phyloP scores from a whole-genome alignment of 92 coral and sea anemone genomes.

The Phenganax stokvisi region DNA sequence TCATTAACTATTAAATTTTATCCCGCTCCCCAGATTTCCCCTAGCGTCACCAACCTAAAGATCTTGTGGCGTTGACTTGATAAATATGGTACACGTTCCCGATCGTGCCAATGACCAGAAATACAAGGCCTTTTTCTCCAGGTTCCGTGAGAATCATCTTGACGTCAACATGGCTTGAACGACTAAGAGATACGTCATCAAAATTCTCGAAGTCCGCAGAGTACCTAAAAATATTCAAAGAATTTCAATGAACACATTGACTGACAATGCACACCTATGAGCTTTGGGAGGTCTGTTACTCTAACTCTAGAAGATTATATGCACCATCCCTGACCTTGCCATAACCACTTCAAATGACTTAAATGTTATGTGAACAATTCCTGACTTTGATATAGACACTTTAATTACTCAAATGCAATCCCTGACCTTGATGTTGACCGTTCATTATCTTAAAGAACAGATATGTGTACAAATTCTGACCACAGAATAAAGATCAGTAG shows the following conservation, averaged over 20 bases:
- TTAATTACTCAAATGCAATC: too few species aligned
- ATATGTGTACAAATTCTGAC: too few species aligned
- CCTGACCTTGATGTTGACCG: too few species aligned
- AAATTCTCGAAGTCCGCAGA: constrained; percentile 52
- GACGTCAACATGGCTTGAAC: constrained; percentile 27
- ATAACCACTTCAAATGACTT: too few species aligned
- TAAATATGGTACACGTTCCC: neutral
- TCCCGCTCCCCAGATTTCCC: too few species aligned
- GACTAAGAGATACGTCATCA: neutral
- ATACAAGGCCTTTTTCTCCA: constrained; percentile 53
- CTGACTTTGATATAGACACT: too few species aligned
- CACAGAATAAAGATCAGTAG: neutral
- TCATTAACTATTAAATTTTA: too few species aligned
- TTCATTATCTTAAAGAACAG: too few species aligned
- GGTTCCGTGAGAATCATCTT: constrained; percentile 62
- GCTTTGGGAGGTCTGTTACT: too few species aligned
- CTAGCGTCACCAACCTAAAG: constrained; percentile 22
- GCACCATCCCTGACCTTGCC: too few species aligned
- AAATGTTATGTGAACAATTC: too few species aligned
- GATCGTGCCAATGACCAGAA: constrained; percentile 47
- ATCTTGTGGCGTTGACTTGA: constrained; percentile 14
- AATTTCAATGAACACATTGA: neutral
- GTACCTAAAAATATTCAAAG: constrained; percentile 45
- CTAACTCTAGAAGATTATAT: too few species aligned
- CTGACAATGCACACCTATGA: neutral